These are phyloP conservation scores for Hippocampus comes DNA, from an alignment of 2,113 vertebrate genomes.

Conservation along the genomic window DNA sequence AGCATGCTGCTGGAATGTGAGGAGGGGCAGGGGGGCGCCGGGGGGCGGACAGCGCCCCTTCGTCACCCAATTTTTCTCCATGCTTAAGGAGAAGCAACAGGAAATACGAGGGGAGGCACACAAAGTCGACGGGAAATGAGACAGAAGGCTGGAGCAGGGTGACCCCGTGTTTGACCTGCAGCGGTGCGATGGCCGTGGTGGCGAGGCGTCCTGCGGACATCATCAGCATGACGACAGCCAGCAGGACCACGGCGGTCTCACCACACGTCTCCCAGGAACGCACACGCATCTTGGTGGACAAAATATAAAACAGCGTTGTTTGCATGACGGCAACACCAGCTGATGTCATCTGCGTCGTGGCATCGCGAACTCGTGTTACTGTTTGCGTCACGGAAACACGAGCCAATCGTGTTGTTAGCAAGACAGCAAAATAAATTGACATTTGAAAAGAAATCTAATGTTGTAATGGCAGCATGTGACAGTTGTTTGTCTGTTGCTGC, in stretches of 20 bases:
- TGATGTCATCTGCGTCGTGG: neutral
- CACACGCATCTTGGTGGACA: conserved; percentile 66
- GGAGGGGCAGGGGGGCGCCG: neutral
- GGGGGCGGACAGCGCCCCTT: conserved; percentile 16
- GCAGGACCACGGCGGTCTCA: conserved; percentile 63
- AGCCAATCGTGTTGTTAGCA: too few relatives aligned
- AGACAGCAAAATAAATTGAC: too few relatives aligned
- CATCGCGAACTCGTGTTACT: too few relatives aligned
- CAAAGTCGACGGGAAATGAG: neutral
- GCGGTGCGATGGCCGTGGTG: conserved; percentile 37
- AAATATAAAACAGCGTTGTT: neutral
- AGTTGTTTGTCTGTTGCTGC: too few relatives aligned
- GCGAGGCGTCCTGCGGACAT: conserved; percentile 73
- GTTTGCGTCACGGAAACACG: too few relatives aligned
- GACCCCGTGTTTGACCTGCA: conserved; percentile 53
- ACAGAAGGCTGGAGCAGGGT: neutral
- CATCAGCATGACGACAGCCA: conserved; percentile 65
- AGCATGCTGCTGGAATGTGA: conserved; percentile 30
- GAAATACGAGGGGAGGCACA: neutral
- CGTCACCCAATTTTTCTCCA: neutral
- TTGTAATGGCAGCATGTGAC: too few relatives aligned
- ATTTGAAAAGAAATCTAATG: too few relatives aligned
- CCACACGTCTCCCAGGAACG: conserved; percentile 60
- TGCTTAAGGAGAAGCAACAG: conserved; percentile 43
- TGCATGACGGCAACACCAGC: neutral